A percentile compares a stretch with the other conserved stretches of the same genome.
These are phyloP conservation scores for Silurus lanzhouensis DNA, from an alignment of 2,797 vertebrate genomes.

Conservation along the genomic window DNA sequence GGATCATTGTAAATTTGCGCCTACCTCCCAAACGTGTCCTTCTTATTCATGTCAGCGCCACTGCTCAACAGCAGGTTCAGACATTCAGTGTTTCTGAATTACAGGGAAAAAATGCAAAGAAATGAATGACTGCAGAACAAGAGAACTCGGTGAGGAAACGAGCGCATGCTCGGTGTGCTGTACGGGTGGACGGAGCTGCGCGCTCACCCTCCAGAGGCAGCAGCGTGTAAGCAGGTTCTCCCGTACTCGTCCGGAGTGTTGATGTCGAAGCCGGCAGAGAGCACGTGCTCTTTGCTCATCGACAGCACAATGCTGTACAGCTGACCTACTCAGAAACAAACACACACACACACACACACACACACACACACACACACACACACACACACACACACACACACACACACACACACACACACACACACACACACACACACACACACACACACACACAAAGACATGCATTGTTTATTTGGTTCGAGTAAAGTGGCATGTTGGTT, in stretches of 20 bases:
- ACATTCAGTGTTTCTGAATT: conserved; percentile 94
- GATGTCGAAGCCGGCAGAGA: conserved; percentile 98
- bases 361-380: too few species aligned
- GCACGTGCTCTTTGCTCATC: conserved; percentile 98
- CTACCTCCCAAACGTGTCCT: conserved; percentile 92
- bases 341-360: too few species aligned
- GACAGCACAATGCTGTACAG: conserved; percentile 99
- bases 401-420: neutral
- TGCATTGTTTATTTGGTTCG: too few species aligned
- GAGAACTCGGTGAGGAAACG: neutral
- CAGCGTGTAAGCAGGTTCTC: conserved; percentile 98
- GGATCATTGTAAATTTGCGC: neutral
- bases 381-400: too few species aligned
- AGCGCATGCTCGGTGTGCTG: neutral
- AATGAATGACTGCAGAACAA: neutral
- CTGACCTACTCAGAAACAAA: conserved; percentile 81
- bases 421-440: neutral
- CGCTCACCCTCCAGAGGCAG: conserved; percentile 96
- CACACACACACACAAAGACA: too few species aligned
- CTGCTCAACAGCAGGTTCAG: conserved; percentile 99
- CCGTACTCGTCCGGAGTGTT: conserved; percentile 98
- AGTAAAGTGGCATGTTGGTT: too few species aligned
- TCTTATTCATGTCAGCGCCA: conserved; percentile 94
- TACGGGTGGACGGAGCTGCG: neutral
- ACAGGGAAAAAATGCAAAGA: neutral